Conservation (phyloP, 2,888 invertebrate species). For the Anarsia innoxiella region DNA sequence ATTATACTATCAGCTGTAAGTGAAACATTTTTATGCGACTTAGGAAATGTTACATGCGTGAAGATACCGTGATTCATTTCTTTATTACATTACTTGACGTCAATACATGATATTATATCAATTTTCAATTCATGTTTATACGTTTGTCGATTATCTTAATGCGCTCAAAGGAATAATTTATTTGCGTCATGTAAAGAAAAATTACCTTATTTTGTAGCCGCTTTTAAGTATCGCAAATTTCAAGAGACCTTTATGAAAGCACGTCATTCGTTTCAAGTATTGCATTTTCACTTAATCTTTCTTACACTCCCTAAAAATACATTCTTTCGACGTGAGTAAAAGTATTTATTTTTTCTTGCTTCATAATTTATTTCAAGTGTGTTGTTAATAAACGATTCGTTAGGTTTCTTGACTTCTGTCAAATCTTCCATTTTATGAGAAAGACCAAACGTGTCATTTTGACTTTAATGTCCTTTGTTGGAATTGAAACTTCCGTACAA, state of each 20-base stretch:
- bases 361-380: background rate
- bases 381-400: background rate
- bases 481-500: conserved; percentile 34
- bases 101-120: conserved; percentile 8
- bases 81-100: conserved; percentile 14
- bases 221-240: conserved; percentile 14
- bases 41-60: no score
- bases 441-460: no score
- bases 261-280: conserved; percentile 4
- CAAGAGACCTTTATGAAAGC: conserved; percentile 15
- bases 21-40: no score
- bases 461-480: conserved; percentile 32
- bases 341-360: background rate
- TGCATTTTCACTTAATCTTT: conserved; percentile 3
- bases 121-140: conserved; percentile 5
- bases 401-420: background rate
- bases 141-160: conserved; percentile 12
- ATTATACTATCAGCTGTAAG: no score
- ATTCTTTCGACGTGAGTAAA: background rate
- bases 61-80: no score
- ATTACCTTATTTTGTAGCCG: conserved; percentile 6
- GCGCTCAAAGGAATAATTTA: conserved; percentile 11
- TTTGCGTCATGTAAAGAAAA: conserved; percentile 15
- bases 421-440: background rate
- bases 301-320: background rate